Base-by-base conservation (phyloP, 2,797 vertebrate genomes). In the Gobio occitaniae region DNA sequence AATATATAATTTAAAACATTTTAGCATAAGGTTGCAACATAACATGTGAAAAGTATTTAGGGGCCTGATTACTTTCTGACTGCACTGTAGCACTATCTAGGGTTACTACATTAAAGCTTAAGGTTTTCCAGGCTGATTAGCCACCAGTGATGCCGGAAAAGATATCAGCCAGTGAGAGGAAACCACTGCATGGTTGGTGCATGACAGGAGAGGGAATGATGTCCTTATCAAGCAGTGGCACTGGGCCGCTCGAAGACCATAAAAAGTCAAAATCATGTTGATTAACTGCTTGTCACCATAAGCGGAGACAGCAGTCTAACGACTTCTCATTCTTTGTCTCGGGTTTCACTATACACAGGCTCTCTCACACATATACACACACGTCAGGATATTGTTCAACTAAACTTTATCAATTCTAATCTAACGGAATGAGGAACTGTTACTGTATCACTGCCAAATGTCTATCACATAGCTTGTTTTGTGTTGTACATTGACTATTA, bases 171-270 rank as follows among this genome's bases (percentile, higher is more conserved):
- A 36, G 48, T 38, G 63, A 19, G 19, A 29, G 38, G n/a, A 32
- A 54, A 38, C 48, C 65, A 54, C 29, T 38, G 48, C 10, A 25
- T 4, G 1, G 17, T 15, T 29, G 13, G 50, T 10, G 8, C 15
- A 13, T 82, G 69, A 32, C 4, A 56, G 54, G 3, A 59, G 32
- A 47, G 16, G 13, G 15, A 29, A 50, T 25, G 78, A 38, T 13
- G 47, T 70, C 17, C 65, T 81, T 81, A 71, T 82, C 52, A 47
- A 82, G 21, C 68, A 70, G 21, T 25, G 36, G 36, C 10, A 52
- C 13, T 81, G 21, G 32, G 19, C 80, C 47, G 21, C 80, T 9
- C 44, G 1, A 71, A 29, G 38, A 61, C 65, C 78, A 80, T 77
- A 61, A 77, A 77, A 59, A 41, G 52, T 44, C 19, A 41, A 59